phyloP scores from a whole-genome alignment of 2,797 vertebrate genomes.

The Limosa lapponica region DNA sequence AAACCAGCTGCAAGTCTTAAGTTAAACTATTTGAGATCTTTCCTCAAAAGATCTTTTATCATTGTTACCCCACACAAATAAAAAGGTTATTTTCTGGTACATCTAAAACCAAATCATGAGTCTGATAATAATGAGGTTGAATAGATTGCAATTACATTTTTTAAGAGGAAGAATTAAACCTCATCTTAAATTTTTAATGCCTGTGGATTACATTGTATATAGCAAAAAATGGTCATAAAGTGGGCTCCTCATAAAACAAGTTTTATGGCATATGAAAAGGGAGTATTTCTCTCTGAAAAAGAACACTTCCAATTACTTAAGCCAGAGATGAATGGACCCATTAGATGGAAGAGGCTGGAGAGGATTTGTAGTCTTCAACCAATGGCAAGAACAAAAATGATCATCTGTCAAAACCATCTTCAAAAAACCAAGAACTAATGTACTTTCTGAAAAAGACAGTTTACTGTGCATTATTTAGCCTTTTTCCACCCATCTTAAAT shows the following conservation, averaged over 20 bases:
- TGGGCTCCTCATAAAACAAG: not conserved
- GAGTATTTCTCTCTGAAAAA: not conserved
- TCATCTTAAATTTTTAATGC: conserved; percentile 14
- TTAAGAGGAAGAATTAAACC: conserved; percentile 10
- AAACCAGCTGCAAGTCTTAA: not conserved
- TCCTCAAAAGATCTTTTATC: not conserved
- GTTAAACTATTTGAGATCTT: not conserved
- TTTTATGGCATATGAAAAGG: not conserved
- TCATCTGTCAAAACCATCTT: not conserved
- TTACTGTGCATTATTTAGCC: not conserved
- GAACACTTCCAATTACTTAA: not conserved
- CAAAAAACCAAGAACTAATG: not conserved
- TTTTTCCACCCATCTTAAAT: not conserved
- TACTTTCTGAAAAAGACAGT: not conserved
- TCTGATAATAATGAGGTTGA: not conserved
- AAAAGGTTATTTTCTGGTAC: not conserved
- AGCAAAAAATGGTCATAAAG: not conserved
- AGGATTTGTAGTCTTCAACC: not conserved
- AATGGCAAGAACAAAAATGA: not conserved
- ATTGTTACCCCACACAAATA: not conserved
- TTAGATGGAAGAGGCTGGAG: not conserved
- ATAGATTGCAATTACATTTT: not conserved
- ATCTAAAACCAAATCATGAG: not conserved
- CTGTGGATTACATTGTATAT: not conserved
- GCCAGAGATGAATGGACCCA: not conserved